A percentile compares a stretch with the other conserved stretches of the same genome.
Conservation (phyloP, 2,113 vertebrate genomes). For the Pseudorhombus dupliciocellatus region DNA sequence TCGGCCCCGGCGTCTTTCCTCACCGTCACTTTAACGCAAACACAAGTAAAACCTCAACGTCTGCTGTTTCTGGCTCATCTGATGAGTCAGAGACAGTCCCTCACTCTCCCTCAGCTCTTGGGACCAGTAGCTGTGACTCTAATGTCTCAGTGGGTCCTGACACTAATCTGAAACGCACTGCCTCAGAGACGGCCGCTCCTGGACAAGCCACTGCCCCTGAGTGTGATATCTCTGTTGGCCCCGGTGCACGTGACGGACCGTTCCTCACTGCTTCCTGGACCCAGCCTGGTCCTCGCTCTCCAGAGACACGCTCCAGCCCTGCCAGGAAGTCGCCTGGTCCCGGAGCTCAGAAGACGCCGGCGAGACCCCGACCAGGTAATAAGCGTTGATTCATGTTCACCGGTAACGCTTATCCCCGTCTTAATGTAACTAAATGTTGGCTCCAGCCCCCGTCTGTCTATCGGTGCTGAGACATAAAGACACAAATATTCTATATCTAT, state of each 20-base stretch:
- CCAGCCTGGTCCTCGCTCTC: conserved; percentile 21
- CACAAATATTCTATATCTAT: too few relatives aligned
- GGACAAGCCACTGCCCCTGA: conserved; percentile 11
- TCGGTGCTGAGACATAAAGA: too few relatives aligned
- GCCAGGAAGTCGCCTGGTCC: conserved; percentile 1
- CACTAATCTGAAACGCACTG: conserved; percentile 44
- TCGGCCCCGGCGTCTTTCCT: conserved; percentile 30
- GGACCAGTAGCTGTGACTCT: conserved; percentile 12
- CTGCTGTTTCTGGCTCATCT: conserved; percentile 24
- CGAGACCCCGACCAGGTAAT: conserved; percentile 60
- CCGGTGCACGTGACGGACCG: neutral
- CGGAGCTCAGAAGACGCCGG: conserved; percentile 20
- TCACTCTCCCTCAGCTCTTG: conserved; percentile 1
- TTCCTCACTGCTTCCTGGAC: conserved; percentile 10
- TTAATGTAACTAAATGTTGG: too few relatives aligned
- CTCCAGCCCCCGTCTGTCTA: too few relatives aligned
- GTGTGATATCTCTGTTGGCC: conserved; percentile 13
- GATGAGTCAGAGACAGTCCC: conserved; percentile 23
- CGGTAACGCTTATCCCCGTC: neutral
- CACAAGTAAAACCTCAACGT: neutral
- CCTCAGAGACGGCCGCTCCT: conserved; percentile 35
- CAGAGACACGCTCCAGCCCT: conserved; percentile 24
- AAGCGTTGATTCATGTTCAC: accelerated
- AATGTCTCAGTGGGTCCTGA: conserved; percentile 17
- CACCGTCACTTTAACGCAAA: conserved; percentile 25